Evolutionary conservation across 2,888 invertebrate species (phyloP).

Genomic region (Volucella zonaria): DNA sequence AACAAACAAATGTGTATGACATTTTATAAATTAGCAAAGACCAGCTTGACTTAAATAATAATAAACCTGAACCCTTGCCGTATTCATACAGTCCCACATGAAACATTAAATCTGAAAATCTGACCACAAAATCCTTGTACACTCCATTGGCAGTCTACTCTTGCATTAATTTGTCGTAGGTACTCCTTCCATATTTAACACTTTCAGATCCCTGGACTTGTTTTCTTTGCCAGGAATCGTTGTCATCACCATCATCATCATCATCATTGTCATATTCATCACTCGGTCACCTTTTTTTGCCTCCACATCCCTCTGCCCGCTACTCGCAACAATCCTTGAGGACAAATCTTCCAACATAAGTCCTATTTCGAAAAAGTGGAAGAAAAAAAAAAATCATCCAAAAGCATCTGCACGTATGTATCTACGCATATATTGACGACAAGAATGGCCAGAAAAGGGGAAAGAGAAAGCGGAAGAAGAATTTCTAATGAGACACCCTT

Average conservation of each 20-base stretch:
- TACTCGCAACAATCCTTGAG: neutral
- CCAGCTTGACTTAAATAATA: slow-evolving; percentile 9
- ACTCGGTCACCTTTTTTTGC: neutral
- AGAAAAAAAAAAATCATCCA: slow-evolving; percentile 21
- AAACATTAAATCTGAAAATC: slow-evolving; percentile 56
- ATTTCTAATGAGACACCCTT: slow-evolving; percentile 71
- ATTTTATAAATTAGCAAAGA: slow-evolving; percentile 24
- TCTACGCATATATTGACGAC: neutral
- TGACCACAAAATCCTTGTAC: slow-evolving; percentile 59
- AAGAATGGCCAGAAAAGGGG: neutral
- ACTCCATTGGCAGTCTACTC: slow-evolving; percentile 53
- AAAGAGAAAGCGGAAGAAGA: slow-evolving; percentile 5
- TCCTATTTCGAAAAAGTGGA: neutral
- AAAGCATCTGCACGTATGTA: slow-evolving; percentile 7
- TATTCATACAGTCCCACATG: slow-evolving; percentile 19
- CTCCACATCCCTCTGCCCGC: neutral
- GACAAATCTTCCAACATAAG: slow-evolving; percentile 37
- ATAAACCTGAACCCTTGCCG: neutral
- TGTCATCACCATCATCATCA: slow-evolving; percentile 33
- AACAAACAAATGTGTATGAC: slow-evolving; percentile 50
- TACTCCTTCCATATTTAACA: slow-evolving; percentile 31
- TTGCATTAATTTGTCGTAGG: slow-evolving; percentile 59
- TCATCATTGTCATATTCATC: slow-evolving; percentile 38
- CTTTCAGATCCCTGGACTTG: slow-evolving; percentile 36
- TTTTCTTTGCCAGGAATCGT: slow-evolving; percentile 27